Percentiles rank a stretch among this genome's conserved stretches.
These are phyloP conservation scores for Toxotes jaculatrix DNA, from an alignment of 2,113 vertebrate species.

Conservation along the genomic window DNA sequence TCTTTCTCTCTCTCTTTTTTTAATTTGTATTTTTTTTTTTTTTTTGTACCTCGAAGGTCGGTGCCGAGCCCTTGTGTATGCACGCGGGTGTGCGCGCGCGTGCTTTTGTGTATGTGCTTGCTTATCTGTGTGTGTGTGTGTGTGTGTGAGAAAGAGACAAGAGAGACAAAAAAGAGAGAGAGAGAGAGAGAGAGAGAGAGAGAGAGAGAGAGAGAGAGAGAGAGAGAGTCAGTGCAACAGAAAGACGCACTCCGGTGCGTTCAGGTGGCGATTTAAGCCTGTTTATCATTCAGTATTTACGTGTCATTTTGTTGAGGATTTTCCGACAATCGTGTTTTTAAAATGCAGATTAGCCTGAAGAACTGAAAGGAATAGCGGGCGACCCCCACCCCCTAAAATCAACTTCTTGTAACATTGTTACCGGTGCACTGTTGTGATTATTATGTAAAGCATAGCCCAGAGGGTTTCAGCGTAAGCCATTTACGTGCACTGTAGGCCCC, in stretches of 20 bases:
- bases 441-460: constrained; percentile 45
- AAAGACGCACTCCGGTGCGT: constrained; percentile 26
- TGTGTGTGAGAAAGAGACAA: not conserved
- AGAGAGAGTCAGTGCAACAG: constrained; percentile 8
- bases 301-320: not conserved
- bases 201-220: constrained; percentile 9
- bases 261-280: constrained; percentile 15
- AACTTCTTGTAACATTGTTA: constrained; percentile 69
- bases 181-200: constrained; percentile 8
- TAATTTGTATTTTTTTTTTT: constrained; percentile 1
- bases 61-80: constrained; percentile 27
- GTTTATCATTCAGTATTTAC: not conserved
- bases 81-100: constrained; percentile 31
- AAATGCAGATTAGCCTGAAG: constrained; percentile 39
- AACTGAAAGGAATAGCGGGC: constrained; percentile 31
- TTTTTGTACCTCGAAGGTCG: constrained; percentile 45
- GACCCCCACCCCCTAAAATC: constrained; percentile 52
- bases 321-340: constrained; percentile 24
- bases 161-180: constrained; percentile 35
- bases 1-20: not conserved
- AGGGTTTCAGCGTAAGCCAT: constrained; percentile 34
- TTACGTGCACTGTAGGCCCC: constrained; percentile 22
- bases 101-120: not conserved
- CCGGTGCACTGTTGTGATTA: constrained; percentile 53
- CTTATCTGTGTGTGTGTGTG: not conserved